Conservation (phyloP, 2,113 vertebrate genomes). For the Monarcha castaneiventris region DNA sequence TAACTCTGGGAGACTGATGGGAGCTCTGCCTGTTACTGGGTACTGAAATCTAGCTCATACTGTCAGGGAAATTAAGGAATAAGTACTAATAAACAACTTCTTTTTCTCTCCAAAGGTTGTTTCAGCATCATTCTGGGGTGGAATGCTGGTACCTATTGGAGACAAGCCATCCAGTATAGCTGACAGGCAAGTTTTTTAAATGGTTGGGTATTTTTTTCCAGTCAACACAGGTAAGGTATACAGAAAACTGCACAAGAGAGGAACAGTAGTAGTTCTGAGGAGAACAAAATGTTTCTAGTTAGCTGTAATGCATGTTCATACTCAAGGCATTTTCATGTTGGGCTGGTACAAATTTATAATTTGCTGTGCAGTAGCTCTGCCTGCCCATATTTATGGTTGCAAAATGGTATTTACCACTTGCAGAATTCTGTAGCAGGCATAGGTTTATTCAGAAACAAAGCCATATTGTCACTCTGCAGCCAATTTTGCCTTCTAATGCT, state of each 20-base stretch:
- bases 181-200: conserved; percentile 79
- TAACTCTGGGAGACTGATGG: neutral
- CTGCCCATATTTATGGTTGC: neutral
- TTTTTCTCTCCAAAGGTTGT: conserved; percentile 78
- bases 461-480: neutral
- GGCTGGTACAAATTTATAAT: neutral
- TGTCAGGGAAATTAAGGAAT: neutral
- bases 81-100: neutral
- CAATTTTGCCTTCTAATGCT: neutral
- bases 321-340: neutral
- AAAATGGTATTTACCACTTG: neutral
- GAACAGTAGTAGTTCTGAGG: neutral
- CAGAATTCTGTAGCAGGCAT: neutral
- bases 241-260: neutral
- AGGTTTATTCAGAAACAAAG: neutral
- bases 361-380: neutral
- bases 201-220: neutral
- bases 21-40: neutral
- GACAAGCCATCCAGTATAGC: conserved; percentile 87
- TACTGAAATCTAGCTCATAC: neutral
- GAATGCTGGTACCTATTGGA: conserved; percentile 86
- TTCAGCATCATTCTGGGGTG: conserved; percentile 90
- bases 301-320: neutral
- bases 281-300: neutral
- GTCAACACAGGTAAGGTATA: neutral